Evolutionary conservation across 2,113 vertebrate species (phyloP).

Genomic region (Vimba vimba): DNA sequence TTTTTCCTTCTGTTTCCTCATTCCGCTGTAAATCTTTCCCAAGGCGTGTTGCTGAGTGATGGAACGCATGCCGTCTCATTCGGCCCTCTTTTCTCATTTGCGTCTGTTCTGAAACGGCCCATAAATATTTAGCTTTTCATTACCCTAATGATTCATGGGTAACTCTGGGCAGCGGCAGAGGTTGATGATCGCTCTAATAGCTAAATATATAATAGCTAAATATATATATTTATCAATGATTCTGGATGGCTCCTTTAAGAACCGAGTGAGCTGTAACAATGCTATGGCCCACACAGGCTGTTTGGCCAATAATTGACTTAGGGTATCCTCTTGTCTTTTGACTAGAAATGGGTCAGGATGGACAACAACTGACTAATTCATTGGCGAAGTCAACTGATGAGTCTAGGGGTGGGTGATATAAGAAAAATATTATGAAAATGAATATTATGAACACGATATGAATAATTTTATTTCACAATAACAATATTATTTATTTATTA

Average conservation of each 20-base stretch:
- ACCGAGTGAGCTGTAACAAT: neutral
- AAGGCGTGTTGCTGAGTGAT: constrained; percentile 2
- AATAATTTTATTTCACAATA: too few species aligned
- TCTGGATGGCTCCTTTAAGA: constrained; percentile 4
- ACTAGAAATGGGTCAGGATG: too few species aligned
- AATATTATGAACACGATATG: too few species aligned
- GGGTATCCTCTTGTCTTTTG: too few species aligned
- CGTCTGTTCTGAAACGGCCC: neutral
- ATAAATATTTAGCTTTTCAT: constrained; percentile 28
- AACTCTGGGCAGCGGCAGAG: neutral
- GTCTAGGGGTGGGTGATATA: too few species aligned
- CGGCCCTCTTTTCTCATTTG: neutral
- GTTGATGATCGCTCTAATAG: neutral
- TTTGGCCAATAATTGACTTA: neutral
- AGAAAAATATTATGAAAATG: too few species aligned
- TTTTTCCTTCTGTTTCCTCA: constrained; percentile 8
- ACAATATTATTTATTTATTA: too few species aligned
- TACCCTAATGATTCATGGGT: neutral
- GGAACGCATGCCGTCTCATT: neutral
- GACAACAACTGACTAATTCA: too few species aligned
- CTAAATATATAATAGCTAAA: too few species aligned
- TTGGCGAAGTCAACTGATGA: too few species aligned
- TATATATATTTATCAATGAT: neutral
- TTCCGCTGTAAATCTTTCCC: constrained; percentile 14
- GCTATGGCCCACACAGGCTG: neutral